Evolutionary conservation across 2,888 invertebrate species (phyloP).

Genomic region (Epistrophe eligans): DNA sequence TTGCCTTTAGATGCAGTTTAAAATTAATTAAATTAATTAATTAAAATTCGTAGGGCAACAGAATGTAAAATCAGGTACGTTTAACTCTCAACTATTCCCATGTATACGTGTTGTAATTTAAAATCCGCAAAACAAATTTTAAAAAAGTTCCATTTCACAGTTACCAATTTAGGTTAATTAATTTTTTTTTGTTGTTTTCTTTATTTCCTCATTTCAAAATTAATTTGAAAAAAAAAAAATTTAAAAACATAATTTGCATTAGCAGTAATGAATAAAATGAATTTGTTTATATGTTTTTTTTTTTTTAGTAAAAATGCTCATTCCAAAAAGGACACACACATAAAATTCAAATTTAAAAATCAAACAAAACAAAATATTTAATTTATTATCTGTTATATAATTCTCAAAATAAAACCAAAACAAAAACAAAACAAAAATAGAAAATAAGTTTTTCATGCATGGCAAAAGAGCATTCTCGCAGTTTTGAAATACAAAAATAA

Average conservation of each 20-base stretch:
- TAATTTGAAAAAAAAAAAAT: conserved; percentile 56
- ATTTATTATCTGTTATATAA: conserved; percentile 1
- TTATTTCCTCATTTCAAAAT: background rate
- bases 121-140: too few relatives aligned
- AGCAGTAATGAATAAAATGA: background rate
- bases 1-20: too few relatives aligned
- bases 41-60: too few relatives aligned
- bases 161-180: background rate
- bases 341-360: conserved; percentile 25
- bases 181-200: background rate
- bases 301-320: conserved; percentile 59
- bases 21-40: too few relatives aligned
- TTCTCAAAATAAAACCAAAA: conserved; percentile 14
- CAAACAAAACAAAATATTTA: conserved; percentile 23
- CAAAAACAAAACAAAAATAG: conserved; percentile 30
- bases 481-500: conserved; percentile 24
- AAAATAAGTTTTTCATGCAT: conserved; percentile 58
- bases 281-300: background rate
- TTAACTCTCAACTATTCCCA: too few relatives aligned
- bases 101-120: too few relatives aligned
- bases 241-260: conserved; percentile 6
- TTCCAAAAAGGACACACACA: conserved; percentile 61
- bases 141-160: conserved; percentile 37
- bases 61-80: too few relatives aligned
- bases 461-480: conserved; percentile 46